Evolutionary conservation across 1,140 invertebrate species (phyloP).

Genomic region (Aphaenogaster rudis): DNA sequence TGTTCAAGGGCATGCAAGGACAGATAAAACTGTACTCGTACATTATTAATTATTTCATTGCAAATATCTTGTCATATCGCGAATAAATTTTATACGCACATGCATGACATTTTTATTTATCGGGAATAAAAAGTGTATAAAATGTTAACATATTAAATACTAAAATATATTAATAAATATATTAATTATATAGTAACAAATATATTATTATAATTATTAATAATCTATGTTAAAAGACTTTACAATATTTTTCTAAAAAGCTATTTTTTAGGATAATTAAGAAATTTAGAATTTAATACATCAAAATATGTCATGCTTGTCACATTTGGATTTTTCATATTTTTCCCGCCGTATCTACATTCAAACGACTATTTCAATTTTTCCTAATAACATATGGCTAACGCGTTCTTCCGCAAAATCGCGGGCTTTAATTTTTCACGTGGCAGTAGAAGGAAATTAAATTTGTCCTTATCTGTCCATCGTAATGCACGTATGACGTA

Average conservation of each 20-base stretch:
- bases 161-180: neutral
- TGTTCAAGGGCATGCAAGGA: neutral
- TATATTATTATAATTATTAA: neutral
- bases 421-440: neutral
- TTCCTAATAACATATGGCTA: neutral
- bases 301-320: neutral
- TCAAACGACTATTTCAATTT: neutral
- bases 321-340: neutral
- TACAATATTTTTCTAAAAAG: neutral
- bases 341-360: neutral
- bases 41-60: conserved; percentile 10
- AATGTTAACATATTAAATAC: neutral
- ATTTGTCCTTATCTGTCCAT: neutral
- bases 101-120: neutral
- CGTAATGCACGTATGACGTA: neutral
- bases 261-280: neutral
- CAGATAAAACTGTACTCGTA: neutral
- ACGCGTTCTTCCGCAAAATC: neutral
- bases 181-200: neutral
- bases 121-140: neutral
- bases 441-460: conserved; percentile 41
- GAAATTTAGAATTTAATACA: neutral
- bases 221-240: neutral
- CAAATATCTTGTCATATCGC: neutral
- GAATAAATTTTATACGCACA: neutral